Evolutionary conservation across 2,797 vertebrate species (phyloP).

Genomic region (Sphenodon punctatus): DNA sequence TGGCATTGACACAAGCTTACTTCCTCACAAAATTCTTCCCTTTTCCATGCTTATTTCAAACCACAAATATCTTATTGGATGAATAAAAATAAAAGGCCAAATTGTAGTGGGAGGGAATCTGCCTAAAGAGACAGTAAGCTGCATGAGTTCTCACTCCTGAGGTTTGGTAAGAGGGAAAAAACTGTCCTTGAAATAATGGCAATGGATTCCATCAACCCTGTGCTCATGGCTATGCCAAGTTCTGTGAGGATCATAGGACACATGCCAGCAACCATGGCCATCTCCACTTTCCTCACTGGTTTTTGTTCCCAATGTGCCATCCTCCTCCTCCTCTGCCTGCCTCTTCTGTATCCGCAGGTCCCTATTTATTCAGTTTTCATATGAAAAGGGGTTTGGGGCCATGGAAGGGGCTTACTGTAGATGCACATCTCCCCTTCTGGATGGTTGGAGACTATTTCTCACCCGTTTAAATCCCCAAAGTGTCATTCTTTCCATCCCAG

Average conservation of each 20-base stretch:
- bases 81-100: not conserved
- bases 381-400: not conserved
- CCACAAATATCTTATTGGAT: not conserved
- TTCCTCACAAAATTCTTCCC: not conserved
- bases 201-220: not conserved
- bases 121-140: not conserved
- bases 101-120: not conserved
- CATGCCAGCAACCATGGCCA: no score
- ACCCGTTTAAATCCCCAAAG: no score
- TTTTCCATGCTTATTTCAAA: not conserved
- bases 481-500: not conserved
- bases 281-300: not conserved
- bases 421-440: not conserved
- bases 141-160: not conserved
- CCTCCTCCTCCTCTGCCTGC: not conserved
- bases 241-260: not conserved
- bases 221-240: not conserved
- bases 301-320: not conserved
- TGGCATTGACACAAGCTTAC: not conserved
- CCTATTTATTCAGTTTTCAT: not conserved
- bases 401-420: not conserved
- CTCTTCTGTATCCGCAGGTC: not conserved
- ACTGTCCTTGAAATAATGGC: not conserved
- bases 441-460: not conserved
- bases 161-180: not conserved